Percentiles rank a stretch among this genome's conserved stretches.
These are phyloP conservation scores for Halictus ligatus DNA, from an alignment of 2,888 invertebrate genomes.

Conservation along the genomic window DNA sequence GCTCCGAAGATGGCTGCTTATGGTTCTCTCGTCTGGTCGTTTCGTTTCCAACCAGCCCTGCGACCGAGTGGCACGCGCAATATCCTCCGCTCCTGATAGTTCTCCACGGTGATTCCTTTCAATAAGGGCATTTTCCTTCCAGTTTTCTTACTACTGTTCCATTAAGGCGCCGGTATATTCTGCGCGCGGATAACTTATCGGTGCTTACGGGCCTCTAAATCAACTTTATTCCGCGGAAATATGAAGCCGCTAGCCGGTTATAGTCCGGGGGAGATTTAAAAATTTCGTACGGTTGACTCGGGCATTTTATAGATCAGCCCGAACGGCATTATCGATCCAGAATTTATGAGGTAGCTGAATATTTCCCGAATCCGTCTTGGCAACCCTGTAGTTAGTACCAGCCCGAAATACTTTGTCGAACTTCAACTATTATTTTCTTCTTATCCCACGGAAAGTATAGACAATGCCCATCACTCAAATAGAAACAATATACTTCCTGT, in stretches of 20 bases:
- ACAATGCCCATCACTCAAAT: background rate
- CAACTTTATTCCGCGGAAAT: constrained; percentile 32
- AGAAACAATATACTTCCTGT: background rate
- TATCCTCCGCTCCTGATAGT: constrained; percentile 51
- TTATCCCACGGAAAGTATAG: background rate
- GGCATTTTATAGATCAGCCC: constrained; percentile 6
- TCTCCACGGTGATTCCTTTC: constrained; percentile 49
- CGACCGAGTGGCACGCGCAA: constrained; percentile 47
- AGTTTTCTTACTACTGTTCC: constrained; percentile 45
- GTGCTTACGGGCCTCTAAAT: constrained; percentile 40
- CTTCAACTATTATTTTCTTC: background rate
- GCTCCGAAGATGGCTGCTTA: constrained; percentile 62
- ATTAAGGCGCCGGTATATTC: constrained; percentile 48
- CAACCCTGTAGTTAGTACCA: background rate
- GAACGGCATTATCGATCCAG: background rate
- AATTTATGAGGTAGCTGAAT: background rate
- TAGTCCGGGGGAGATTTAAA: background rate
- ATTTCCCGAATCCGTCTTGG: background rate
- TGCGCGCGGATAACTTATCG: constrained; percentile 45
- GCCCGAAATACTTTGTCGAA: background rate
- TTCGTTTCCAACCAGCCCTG: constrained; percentile 57
- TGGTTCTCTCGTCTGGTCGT: constrained; percentile 58
- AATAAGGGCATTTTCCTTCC: constrained; percentile 57
- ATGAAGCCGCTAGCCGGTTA: constrained; percentile 11
- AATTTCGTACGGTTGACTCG: background rate